Evolutionary conservation across 2,888 invertebrate species (phyloP), one percentile per base, ranked within the genome.

Genomic region (Diadegma fenestrale): DNA sequence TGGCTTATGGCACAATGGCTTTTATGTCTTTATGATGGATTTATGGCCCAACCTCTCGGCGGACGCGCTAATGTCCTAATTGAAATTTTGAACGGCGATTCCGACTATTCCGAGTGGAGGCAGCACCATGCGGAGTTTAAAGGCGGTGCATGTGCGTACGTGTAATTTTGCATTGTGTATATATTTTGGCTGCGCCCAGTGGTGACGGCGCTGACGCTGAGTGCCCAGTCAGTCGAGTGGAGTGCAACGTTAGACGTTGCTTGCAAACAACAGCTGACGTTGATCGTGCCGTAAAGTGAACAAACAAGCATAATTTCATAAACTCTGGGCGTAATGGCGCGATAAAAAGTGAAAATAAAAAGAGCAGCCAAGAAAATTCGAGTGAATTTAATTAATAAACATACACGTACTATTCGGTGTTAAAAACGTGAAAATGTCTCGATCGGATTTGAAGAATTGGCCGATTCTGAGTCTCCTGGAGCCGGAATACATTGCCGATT

Each of bases 391-490:
- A 14, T 19, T 7, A 0, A 26, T 4, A 26, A 26, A 22, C 14
- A 58, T 58, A 37, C 5, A 33, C 33, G 33, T 10, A 45, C n/a
- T 33, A 33, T 66, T 79, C 30, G 19, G 61, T 69, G 66, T 12
- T 2, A 10, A 17, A 12, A 43, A 58, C 17, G 26, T 22, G 30
- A 61, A 86, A 88, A 94, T 92, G 92, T 88, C 89, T 69, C 88
- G 87, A 58, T 73, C 82, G 89, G 94, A 94, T 89, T 89, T 95
- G n/a, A 94, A 94, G 81, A 95, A 95, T 85, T 96, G 96, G 96
- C 94, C 95, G 7, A 94, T 96, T 54, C 95, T 96, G 88, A 95
- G 95, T 86, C 92, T 95, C 2, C 89, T 96, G 45, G 94, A 95
- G 17, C 92, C 94, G 17, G 94, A 95, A 45, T 95, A 95, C 85